These are phyloP conservation scores for Acleris sparsana DNA, from an alignment of 2,888 invertebrate species.

Conservation along the genomic window DNA sequence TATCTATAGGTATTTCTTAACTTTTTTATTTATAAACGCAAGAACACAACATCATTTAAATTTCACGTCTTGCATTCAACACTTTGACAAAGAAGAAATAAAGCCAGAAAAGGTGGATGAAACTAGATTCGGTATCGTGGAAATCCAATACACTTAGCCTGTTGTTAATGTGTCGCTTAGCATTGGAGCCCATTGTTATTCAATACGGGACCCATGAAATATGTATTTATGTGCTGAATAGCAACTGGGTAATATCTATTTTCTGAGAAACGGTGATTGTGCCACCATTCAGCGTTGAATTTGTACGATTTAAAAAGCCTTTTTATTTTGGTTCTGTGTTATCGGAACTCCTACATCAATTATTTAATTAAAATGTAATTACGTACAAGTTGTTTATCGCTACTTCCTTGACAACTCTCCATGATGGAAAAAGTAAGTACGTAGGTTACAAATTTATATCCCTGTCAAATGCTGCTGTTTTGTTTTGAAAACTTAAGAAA, in stretches of 20 bases:
- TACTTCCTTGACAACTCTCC: too few relatives aligned
- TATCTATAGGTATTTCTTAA: too few relatives aligned
- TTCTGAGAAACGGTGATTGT: not conserved
- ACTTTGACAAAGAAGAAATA: not conserved
- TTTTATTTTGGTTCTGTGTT: too few relatives aligned
- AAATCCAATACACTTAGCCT: slow-evolving; percentile 52
- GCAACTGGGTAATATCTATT: not conserved
- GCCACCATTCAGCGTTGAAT: not conserved
- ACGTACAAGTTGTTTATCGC: too few relatives aligned
- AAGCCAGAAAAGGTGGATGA: not conserved
- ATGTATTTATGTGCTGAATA: slow-evolving; percentile 60
- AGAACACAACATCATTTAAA: not conserved
- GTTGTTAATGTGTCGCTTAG: slow-evolving; percentile 41
- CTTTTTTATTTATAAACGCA: too few relatives aligned
- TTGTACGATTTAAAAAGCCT: too few relatives aligned
- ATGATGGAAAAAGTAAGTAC: too few relatives aligned
- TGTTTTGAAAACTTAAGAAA: too few relatives aligned
- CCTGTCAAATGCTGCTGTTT: too few relatives aligned
- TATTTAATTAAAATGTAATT: too few relatives aligned
- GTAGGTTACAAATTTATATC: too few relatives aligned
- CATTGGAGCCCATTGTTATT: slow-evolving; percentile 63
- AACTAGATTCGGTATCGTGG: not conserved
- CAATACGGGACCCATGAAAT: slow-evolving; percentile 74
- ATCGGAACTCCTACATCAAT: too few relatives aligned
- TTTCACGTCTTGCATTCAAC: not conserved